These are phyloP conservation scores for Tiliqua scincoides DNA, from an alignment of 2,113 vertebrate species.

Conservation along the genomic window DNA sequence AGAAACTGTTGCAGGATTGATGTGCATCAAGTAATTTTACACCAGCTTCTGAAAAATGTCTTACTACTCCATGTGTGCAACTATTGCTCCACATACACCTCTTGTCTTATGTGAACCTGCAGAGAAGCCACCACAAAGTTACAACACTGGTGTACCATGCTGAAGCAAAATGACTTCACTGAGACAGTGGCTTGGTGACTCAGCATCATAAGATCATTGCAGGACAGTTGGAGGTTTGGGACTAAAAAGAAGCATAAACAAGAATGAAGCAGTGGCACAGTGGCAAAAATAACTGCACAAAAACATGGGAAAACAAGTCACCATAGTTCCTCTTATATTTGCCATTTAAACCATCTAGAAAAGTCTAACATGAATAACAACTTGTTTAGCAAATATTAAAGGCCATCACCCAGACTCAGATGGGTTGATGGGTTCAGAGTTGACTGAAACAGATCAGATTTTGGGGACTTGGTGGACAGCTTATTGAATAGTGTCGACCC, in stretches of 20 bases:
- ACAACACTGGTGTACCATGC: not conserved
- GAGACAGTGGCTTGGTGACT: not conserved
- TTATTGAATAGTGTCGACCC: too few species aligned
- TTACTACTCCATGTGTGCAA: not conserved
- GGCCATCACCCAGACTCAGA: not conserved
- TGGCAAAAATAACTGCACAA: not conserved
- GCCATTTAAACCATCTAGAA: accelerated
- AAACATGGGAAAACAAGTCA: not conserved
- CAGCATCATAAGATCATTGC: not conserved
- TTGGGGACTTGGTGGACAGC: not conserved
- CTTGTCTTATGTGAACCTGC: not conserved
- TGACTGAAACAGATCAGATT: not conserved
- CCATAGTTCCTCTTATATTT: not conserved
- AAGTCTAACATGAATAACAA: not conserved
- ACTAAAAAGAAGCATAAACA: not conserved
- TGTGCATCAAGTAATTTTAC: not conserved
- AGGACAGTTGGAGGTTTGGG: not conserved
- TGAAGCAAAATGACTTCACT: not conserved
- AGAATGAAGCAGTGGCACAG: not conserved
- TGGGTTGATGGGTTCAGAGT: too few species aligned
- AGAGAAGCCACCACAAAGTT: not conserved
- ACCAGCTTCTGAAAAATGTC: not conserved
- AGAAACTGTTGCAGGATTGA: too few species aligned
- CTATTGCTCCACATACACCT: not conserved
- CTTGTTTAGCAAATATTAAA: not conserved